Conservation (phyloP, 1,140 invertebrate genomes). For the Aphidius ervi region DNA sequence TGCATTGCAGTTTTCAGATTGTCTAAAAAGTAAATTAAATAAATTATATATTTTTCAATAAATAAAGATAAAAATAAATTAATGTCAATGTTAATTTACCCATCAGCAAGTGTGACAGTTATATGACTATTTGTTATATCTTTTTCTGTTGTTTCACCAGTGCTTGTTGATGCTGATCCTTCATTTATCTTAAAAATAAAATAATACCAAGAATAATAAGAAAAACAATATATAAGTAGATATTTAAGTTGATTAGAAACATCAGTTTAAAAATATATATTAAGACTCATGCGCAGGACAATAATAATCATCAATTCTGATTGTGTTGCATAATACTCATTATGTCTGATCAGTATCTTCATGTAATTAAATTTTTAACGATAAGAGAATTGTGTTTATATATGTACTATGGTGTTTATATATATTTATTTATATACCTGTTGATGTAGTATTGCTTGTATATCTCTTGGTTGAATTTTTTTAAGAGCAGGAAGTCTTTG, state of each 20-base stretch:
- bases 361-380: no score
- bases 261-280: no score
- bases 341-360: no score
- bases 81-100: slow-evolving; percentile 25
- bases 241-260: no score
- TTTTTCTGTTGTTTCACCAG: slow-evolving; percentile 38
- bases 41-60: not conserved
- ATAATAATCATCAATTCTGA: no score
- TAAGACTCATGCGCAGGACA: no score
- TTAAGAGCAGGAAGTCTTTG: slow-evolving; percentile 86
- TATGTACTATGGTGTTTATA: no score
- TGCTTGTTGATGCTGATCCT: slow-evolving; percentile 43
- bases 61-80: no score
- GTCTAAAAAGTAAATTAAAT: slow-evolving; percentile 10
- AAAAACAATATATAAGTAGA: no score
- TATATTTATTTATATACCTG: slow-evolving; percentile 60
- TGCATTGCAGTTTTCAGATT: slow-evolving; percentile 20
- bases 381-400: no score
- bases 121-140: slow-evolving; percentile 47
- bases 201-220: no score
- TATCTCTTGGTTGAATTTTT: slow-evolving; percentile 89
- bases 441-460: slow-evolving; percentile 82
- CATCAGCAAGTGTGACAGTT: slow-evolving; percentile 47
- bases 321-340: no score
- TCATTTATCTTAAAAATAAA: slow-evolving; percentile 39